Conservation (phyloP, 1,140 invertebrate species). For the Cheumatopsyche charites region DNA sequence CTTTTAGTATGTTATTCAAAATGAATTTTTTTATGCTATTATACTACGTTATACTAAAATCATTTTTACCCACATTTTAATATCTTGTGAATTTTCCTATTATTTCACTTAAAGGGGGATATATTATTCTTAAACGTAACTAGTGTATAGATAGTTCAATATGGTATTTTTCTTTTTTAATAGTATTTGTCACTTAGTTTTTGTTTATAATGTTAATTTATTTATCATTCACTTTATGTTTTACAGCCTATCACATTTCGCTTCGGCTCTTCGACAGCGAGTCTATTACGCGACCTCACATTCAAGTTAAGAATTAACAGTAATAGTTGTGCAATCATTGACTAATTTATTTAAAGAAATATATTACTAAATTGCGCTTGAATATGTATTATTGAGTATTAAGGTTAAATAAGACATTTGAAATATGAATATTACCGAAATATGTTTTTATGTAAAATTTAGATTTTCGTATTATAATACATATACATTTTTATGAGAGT, state of each 20-base stretch:
- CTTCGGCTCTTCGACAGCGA: constrained; percentile 2
- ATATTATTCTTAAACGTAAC: constrained; percentile 23
- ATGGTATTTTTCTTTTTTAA: constrained; percentile 17
- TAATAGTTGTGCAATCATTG: constrained; percentile 32
- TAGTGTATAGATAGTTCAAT: constrained; percentile 25
- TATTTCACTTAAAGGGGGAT: constrained; percentile 21
- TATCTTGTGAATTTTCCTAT: constrained; percentile 32
- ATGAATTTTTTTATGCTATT: constrained; percentile 30
- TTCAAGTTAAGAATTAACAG: constrained; percentile 25
- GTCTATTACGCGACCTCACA: constrained; percentile 10
- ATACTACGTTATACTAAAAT: constrained; percentile 29
- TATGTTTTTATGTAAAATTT: neutral
- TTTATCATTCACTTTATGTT: constrained; percentile 19
- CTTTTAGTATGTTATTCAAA: constrained; percentile 15
- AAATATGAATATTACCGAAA: constrained; percentile 27
- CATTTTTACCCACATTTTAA: constrained; percentile 31
- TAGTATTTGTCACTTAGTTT: constrained; percentile 25
- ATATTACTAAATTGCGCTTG: constrained; percentile 26
- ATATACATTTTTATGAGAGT: constrained; percentile 28
- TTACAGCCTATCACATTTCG: constrained; percentile 19
- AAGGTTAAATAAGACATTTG: constrained; percentile 14
- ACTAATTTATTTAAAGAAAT: constrained; percentile 29
- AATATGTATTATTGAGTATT: constrained; percentile 32
- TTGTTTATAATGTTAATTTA: constrained; percentile 27
- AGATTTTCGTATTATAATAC: constrained; percentile 8